phyloP scores from a whole-genome alignment of 2,797 vertebrate species.

The Manis crassicaudata region DNA sequence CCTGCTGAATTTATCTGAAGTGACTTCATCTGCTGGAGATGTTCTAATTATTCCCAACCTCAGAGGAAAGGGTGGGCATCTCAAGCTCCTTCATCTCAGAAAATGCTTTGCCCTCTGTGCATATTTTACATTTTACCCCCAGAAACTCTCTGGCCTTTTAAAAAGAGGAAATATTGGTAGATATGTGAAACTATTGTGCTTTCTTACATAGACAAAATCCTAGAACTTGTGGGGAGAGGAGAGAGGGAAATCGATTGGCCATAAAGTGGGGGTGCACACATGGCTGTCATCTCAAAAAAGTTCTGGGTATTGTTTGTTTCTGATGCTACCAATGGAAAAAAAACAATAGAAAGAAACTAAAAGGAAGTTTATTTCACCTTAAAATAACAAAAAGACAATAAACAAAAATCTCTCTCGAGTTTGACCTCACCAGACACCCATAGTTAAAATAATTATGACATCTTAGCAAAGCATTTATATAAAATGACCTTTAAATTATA shows the following conservation, averaged over 20 bases:
- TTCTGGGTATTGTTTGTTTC: background rate
- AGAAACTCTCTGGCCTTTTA: background rate
- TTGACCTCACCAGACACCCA: background rate
- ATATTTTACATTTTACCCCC: background rate
- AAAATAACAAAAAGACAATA: background rate
- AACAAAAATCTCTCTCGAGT: background rate
- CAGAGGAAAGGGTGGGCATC: background rate
- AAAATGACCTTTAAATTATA: background rate
- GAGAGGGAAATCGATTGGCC: rapidly evolving
- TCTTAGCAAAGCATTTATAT: background rate
- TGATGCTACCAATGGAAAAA: background rate
- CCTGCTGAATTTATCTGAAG: background rate
- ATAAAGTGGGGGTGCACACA: no score
- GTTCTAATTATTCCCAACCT: background rate
- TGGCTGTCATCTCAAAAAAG: background rate
- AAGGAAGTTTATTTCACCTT: background rate
- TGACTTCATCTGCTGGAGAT: background rate
- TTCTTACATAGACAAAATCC: background rate
- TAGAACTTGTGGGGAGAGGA: background rate
- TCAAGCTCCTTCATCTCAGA: background rate
- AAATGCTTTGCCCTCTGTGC: background rate
- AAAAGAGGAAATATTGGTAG: background rate
- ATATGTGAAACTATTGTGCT: no score
- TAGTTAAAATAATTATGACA: background rate
- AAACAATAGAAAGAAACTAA: background rate